phyloP scores from a whole-genome alignment of 2,113 vertebrate genomes.

The Ellobius talpinus region DNA sequence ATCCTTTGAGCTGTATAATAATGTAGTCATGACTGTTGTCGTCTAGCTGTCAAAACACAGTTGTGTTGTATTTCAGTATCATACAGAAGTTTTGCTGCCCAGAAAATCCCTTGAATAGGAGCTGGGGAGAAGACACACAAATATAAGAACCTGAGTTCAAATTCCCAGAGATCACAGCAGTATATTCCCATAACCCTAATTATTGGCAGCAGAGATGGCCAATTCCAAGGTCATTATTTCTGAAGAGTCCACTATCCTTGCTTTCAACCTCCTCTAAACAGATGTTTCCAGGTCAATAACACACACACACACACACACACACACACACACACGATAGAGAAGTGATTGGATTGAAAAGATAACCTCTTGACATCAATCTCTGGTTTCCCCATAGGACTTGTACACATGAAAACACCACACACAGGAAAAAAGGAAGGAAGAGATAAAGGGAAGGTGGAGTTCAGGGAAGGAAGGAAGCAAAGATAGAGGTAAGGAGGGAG shows the following conservation, averaged over 20 bases:
- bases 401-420: background rate
- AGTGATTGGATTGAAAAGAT: background rate
- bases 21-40: background rate
- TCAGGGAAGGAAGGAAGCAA: background rate
- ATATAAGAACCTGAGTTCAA: background rate
- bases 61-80: background rate
- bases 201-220: background rate
- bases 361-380: background rate
- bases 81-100: background rate
- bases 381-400: background rate
- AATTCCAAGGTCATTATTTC: background rate
- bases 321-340: background rate
- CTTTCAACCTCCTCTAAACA: background rate
- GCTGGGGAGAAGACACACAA: background rate
- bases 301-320: too few species aligned
- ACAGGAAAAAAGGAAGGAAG: too few species aligned
- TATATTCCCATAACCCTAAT: background rate
- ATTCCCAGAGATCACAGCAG: background rate
- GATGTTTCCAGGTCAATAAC: background rate
- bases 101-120: background rate
- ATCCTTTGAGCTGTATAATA: background rate
- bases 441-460: too few species aligned
- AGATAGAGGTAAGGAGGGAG: background rate
- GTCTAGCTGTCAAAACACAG: background rate
- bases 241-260: too few species aligned